Conservation (phyloP, 1,140 invertebrate species). For the Ladona fulva region DNA sequence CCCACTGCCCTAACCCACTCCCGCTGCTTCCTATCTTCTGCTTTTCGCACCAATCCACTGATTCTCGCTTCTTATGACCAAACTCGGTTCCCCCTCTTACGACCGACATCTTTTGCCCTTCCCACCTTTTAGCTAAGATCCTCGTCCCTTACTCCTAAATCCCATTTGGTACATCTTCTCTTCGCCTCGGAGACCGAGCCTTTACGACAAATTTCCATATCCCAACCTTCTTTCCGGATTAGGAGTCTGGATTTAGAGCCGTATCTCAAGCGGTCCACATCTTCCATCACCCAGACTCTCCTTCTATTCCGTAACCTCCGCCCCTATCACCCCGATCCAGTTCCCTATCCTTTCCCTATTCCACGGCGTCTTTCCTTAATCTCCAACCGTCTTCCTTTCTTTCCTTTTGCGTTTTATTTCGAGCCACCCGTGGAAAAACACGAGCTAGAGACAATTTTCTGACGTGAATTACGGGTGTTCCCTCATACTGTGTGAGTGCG, state of each 20-base stretch:
- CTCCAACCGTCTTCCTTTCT: no score
- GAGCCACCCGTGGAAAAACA: no score
- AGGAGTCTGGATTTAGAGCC: neutral
- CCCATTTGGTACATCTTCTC: neutral
- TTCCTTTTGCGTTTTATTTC: no score
- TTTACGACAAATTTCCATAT: slow-evolving; percentile 7
- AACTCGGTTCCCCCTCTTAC: neutral
- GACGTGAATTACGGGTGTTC: no score
- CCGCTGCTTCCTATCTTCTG: no score
- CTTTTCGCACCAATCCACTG: neutral
- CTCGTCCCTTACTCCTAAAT: neutral
- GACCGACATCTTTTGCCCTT: neutral
- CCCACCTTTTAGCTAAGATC: neutral
- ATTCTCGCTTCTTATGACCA: neutral
- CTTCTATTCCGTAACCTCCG: no score
- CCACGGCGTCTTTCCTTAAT: no score
- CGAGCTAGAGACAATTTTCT: no score
- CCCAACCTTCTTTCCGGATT: neutral
- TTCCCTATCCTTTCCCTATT: no score
- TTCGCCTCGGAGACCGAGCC: neutral
- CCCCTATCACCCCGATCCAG: no score
- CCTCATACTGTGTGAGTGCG: no score
- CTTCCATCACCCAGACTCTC: neutral
- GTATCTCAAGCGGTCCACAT: slow-evolving; percentile 3
- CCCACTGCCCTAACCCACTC: no score